Conservation (phyloP, 1,140 invertebrate species). For the Ostrea edulis region DNA sequence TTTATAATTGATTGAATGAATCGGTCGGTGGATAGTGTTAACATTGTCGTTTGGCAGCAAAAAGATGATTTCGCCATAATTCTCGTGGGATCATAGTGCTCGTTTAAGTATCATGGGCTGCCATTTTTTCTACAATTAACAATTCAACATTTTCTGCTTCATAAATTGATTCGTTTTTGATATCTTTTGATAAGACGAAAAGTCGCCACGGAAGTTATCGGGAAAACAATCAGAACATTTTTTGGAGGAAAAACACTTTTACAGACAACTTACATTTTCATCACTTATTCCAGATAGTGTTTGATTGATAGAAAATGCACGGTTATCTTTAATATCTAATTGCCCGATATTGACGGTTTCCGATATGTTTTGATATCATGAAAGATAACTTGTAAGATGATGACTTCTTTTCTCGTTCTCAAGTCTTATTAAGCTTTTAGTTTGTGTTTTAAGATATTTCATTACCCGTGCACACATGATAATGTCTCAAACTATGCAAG, state of each 20-base stretch:
- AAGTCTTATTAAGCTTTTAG: neutral
- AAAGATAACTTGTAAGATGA: neutral
- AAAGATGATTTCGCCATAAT: conserved; percentile 8
- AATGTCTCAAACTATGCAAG: no score
- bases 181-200: conserved; percentile 17
- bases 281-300: neutral
- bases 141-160: conserved; percentile 36
- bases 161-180: conserved; percentile 32
- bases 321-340: neutral
- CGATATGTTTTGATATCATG: neutral
- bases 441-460: neutral
- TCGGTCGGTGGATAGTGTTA: conserved; percentile 36
- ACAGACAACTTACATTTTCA: conserved; percentile 11
- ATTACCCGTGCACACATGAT: no score
- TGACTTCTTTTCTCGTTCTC: neutral
- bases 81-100: neutral
- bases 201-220: neutral
- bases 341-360: neutral
- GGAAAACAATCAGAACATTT: neutral
- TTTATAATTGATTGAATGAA: conserved; percentile 42
- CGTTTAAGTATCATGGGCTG: conserved; percentile 15
- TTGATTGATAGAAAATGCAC: neutral
- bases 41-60: conserved; percentile 11
- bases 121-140: conserved; percentile 4
- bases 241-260: conserved; percentile 10